Percentiles rank a stretch among this genome's conserved stretches.
phyloP scores from a whole-genome alignment of 2,888 invertebrate genomes.

The Pachliopta kotzebuea region DNA sequence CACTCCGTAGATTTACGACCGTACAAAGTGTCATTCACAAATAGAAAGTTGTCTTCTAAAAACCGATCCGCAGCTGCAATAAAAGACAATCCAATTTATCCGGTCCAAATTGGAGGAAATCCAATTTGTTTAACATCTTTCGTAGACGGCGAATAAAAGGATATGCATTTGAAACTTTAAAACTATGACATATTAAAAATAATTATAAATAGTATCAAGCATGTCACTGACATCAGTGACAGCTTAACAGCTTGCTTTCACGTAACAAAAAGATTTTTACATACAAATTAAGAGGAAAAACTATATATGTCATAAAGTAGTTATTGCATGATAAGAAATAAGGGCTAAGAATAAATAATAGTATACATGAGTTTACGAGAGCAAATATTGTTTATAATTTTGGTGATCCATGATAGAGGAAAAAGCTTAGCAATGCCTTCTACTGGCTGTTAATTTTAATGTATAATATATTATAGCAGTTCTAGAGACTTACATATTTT shows the following conservation, averaged over 20 bases:
- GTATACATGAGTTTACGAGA: too few species aligned
- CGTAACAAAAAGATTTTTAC: background rate
- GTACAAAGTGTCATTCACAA: slow-evolving; percentile 26
- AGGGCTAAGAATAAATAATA: too few species aligned
- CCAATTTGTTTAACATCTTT: slow-evolving; percentile 27
- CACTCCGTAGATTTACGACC: slow-evolving; percentile 24
- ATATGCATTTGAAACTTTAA: slow-evolving; percentile 5
- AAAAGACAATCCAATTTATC: slow-evolving; percentile 28
- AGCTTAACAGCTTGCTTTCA: background rate
- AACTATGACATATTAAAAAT: slow-evolving; percentile 9
- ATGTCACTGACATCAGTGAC: background rate
- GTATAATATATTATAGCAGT: too few species aligned
- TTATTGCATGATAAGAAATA: too few species aligned
- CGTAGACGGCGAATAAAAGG: slow-evolving; percentile 10
- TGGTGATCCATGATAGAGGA: too few species aligned
- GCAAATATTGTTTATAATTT: too few species aligned
- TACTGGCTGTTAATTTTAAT: too few species aligned
- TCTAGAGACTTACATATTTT: too few species aligned
- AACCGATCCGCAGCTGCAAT: slow-evolving; percentile 28
- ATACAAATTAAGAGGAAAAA: too few species aligned
- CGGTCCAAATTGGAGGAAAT: slow-evolving; percentile 24
- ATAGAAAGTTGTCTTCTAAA: slow-evolving; percentile 29
- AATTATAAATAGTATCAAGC: background rate
- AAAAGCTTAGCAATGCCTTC: too few species aligned
- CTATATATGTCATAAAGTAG: too few species aligned